phyloP scores from a whole-genome alignment of 2,888 invertebrate species.

The Megalurothrips usitatus region DNA sequence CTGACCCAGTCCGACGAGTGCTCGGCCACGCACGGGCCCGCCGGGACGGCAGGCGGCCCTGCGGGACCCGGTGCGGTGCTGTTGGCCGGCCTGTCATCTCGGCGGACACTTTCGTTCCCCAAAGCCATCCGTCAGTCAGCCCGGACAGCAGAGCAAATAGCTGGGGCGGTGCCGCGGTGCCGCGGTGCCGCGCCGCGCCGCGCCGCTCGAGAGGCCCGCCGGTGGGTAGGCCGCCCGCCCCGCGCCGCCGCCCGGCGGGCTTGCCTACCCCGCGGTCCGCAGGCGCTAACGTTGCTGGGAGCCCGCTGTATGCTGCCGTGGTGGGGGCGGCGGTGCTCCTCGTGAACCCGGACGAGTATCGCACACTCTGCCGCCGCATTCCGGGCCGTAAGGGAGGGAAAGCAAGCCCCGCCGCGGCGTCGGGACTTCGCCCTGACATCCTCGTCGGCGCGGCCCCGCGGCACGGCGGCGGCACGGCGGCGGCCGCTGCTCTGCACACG shows the following conservation, averaged over 20 bases:
- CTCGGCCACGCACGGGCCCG: no score
- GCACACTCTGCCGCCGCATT: no score
- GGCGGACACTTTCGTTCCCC: slow-evolving; percentile 3
- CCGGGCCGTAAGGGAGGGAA: no score
- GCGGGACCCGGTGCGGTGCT: no score
- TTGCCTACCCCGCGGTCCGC: background rate
- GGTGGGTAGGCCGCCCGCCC: background rate
- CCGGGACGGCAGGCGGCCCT: no score
- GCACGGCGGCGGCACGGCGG: background rate
- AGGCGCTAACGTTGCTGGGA: background rate
- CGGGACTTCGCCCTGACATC: background rate
- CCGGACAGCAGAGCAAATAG: background rate
- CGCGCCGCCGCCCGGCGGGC: background rate
- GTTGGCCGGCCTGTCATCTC: background rate
- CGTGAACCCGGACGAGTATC: no score
- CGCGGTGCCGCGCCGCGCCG: background rate
- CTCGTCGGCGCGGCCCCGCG: background rate
- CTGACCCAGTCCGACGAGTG: no score
- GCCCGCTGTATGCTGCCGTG: no score
- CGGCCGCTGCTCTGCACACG: background rate
- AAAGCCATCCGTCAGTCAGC: background rate
- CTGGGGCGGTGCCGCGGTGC: background rate
- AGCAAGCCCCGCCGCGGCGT: background rate
- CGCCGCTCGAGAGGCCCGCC: background rate
- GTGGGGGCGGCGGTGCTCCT: no score